phyloP scores from a whole-genome alignment of 2,797 vertebrate species.

The Neostethus bicornis region DNA sequence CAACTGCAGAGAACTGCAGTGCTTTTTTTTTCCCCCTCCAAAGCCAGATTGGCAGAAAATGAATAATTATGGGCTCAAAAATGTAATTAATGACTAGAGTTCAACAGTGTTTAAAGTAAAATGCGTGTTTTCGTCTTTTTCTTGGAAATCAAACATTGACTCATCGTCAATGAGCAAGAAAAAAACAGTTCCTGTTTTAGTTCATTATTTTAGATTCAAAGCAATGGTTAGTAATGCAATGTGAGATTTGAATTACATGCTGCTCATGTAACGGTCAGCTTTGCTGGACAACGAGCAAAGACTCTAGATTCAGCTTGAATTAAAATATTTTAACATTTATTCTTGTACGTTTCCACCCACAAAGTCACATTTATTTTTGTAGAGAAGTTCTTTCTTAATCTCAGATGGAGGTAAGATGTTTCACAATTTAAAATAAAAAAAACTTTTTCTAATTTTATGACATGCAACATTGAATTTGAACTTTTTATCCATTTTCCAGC shows the following conservation, averaged over 20 bases:
- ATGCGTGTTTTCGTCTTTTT: conserved; percentile 68
- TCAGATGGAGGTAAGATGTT: background rate
- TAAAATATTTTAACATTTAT: no score
- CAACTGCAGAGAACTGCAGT: conserved; percentile 70
- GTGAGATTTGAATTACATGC: conserved; percentile 19
- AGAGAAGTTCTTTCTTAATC: background rate
- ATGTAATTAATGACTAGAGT: conserved; percentile 78
- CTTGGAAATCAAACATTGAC: conserved; percentile 54
- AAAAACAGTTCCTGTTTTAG: conserved; percentile 14
- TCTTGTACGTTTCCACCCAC: background rate
- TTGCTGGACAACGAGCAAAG: conserved; percentile 21
- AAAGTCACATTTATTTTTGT: background rate
- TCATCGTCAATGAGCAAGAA: conserved; percentile 50
- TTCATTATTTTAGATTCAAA: conserved; percentile 21
- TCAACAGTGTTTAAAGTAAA: conserved; percentile 70
- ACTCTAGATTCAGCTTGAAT: conserved; percentile 34
- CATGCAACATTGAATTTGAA: no score
- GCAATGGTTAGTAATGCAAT: conserved; percentile 20
- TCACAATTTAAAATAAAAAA: background rate
- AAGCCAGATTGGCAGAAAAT: conserved; percentile 77
- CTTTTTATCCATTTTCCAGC: background rate
- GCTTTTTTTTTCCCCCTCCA: conserved; percentile 58
- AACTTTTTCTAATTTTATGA: no score
- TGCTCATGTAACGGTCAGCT: conserved; percentile 6
- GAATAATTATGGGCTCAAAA: conserved; percentile 79